Conservation (phyloP, 2,888 invertebrate species). For the Drosophila birchii region DNA sequence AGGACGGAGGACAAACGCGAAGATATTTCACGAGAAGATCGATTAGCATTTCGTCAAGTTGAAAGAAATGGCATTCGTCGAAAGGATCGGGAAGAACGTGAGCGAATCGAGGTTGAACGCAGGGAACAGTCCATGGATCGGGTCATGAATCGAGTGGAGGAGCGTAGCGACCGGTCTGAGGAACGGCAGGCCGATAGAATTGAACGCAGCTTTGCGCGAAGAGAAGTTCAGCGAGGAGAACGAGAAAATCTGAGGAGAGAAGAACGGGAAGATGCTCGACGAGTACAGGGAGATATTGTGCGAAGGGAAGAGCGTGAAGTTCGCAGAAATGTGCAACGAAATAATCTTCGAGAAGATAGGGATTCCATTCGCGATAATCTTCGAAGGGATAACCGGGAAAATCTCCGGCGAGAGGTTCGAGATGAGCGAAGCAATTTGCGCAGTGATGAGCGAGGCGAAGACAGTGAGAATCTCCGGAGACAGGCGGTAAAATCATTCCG, state of each 20-base stretch:
- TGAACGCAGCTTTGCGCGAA: background rate
- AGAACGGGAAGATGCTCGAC: background rate
- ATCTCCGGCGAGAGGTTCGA: conserved; percentile 3
- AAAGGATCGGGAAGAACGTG: conserved; percentile 2
- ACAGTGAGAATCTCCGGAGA: background rate
- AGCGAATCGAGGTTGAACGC: conserved; percentile 5
- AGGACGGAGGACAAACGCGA: background rate
- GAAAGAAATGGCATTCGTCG: conserved; percentile 1
- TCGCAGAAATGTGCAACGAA: background rate
- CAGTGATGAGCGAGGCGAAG: background rate
- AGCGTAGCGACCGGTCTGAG: background rate
- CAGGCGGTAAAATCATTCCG: background rate
- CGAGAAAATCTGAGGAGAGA: background rate
- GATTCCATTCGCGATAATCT: background rate
- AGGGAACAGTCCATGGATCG: background rate
- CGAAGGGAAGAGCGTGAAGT: conserved; percentile 11
- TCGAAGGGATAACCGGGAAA: conserved; percentile 6
- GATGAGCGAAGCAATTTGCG: background rate
- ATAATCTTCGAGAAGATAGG: background rate
- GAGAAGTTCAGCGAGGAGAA: conserved; percentile 6
- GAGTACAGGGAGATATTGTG: background rate
- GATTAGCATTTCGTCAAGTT: background rate
- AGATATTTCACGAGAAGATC: background rate
- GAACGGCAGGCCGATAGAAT: background rate
- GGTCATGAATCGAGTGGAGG: background rate